Evolutionary conservation across 2,113 vertebrate genomes (phyloP).

Genomic region (Lamprotornis superbus): DNA sequence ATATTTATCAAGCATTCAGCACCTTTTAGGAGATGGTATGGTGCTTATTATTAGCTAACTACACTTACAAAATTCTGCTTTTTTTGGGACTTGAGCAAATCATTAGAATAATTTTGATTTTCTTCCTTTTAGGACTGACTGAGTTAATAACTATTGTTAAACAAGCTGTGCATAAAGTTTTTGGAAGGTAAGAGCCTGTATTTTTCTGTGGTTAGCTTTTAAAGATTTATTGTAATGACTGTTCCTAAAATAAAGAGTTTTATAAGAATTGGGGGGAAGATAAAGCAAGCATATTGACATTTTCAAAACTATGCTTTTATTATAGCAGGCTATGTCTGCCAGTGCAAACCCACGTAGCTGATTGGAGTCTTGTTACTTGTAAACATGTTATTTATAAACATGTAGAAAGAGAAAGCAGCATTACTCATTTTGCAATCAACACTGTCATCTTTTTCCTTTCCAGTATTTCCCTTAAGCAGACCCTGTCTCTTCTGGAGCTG

Average conservation of each 20-base stretch:
- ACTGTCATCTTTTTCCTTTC: neutral
- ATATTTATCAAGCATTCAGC: conserved; percentile 96
- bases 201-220: neutral
- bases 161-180: conserved; percentile 85
- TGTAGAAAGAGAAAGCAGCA: neutral
- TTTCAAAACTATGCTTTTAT: neutral
- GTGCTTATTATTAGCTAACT: neutral
- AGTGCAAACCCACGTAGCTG: neutral
- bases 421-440: neutral
- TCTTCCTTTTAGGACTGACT: conserved; percentile 79
- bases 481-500: conserved; percentile 88
- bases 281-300: neutral
- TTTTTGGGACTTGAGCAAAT: neutral
- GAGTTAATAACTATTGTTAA: conserved; percentile 92
- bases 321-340: neutral
- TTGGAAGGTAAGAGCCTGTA: conserved; percentile 80
- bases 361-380: neutral
- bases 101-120: neutral
- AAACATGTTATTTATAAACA: neutral
- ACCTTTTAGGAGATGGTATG: conserved; percentile 94
- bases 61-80: neutral
- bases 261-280: neutral
- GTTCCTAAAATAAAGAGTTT: neutral
- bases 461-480: conserved; percentile 92
- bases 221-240: neutral